Percentiles rank a stretch among this genome's conserved stretches.
Evolutionary conservation across 1,140 invertebrate species (phyloP).

Genomic region (Colletes gigas): DNA sequence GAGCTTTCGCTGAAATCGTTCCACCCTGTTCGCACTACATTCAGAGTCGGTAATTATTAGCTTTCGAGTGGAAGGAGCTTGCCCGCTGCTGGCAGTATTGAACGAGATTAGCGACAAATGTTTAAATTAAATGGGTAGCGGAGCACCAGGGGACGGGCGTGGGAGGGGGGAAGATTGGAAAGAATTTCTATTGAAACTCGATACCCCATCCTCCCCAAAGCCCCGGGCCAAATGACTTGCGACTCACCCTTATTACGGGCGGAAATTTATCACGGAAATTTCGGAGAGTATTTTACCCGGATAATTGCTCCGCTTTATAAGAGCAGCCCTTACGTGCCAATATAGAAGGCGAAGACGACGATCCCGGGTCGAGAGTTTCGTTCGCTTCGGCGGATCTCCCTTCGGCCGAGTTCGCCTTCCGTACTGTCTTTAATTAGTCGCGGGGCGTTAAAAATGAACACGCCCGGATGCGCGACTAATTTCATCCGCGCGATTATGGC

Average conservation of each 20-base stretch:
- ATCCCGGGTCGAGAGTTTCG: slow-evolving; percentile 19
- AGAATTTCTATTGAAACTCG: slow-evolving; percentile 76
- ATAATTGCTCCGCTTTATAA: slow-evolving; percentile 74
- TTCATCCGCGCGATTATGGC: not conserved
- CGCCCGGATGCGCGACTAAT: slow-evolving; percentile 9
- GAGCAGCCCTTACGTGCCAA: slow-evolving; percentile 64
- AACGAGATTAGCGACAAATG: slow-evolving; percentile 64
- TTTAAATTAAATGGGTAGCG: slow-evolving; percentile 67
- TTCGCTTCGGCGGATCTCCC: slow-evolving; percentile 40
- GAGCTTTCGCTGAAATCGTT: not conserved
- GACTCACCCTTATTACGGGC: slow-evolving; percentile 73
- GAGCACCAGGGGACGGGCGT: not conserved
- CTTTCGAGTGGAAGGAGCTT: slow-evolving; percentile 51
- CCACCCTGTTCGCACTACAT: slow-evolving; percentile 4
- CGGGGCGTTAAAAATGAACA: slow-evolving; percentile 29
- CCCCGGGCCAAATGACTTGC: slow-evolving; percentile 71
- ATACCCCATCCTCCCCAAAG: slow-evolving; percentile 54
- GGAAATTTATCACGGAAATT: slow-evolving; percentile 74
- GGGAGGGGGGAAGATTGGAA: slow-evolving; percentile 49
- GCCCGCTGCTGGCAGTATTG: slow-evolving; percentile 4
- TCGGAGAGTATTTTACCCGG: slow-evolving; percentile 71
- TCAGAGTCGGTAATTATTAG: slow-evolving; percentile 57
- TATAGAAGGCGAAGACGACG: slow-evolving; percentile 62
- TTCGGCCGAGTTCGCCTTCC: not conserved
- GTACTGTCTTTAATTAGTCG: slow-evolving; percentile 36